Evolutionary conservation across 2,797 vertebrate species (phyloP).

Genomic region (Aphelocoma californica): DNA sequence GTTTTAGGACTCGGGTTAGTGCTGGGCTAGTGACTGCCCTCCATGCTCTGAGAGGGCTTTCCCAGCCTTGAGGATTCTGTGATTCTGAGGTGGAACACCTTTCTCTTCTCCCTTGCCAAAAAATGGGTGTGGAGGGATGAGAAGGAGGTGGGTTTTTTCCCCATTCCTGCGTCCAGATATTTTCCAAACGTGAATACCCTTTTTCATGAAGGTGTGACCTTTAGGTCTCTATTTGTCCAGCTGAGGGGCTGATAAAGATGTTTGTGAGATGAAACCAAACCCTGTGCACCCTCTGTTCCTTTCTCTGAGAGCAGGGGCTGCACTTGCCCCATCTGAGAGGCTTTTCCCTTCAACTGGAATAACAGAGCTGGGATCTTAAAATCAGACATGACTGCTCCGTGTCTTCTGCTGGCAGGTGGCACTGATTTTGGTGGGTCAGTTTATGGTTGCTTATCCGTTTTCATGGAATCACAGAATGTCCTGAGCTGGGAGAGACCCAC

Average conservation of each 20-base stretch:
- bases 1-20: not conserved
- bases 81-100: not conserved
- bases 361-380: not conserved
- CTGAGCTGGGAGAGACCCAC: not conserved
- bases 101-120: not conserved
- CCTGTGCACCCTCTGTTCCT: not conserved
- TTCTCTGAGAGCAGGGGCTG: not conserved
- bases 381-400: not conserved
- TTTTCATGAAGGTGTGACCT: not conserved
- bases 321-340: not conserved
- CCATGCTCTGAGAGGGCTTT: not conserved
- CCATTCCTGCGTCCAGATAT: not conserved
- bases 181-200: not conserved
- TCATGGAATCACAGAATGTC: not conserved
- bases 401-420: not conserved
- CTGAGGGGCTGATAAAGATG: not conserved
- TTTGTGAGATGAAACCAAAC: not conserved
- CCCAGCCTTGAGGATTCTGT: not conserved
- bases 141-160: fast-evolving
- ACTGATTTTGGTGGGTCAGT: too few relatives aligned
- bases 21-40: not conserved
- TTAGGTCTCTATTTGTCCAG: not conserved
- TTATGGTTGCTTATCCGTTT: not conserved
- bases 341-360: not conserved
- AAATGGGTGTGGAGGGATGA: fast-evolving